Evolutionary conservation across 2,888 invertebrate species (phyloP), one percentile per base, ranked within the genome.

Genomic region (Acleris literana): DNA sequence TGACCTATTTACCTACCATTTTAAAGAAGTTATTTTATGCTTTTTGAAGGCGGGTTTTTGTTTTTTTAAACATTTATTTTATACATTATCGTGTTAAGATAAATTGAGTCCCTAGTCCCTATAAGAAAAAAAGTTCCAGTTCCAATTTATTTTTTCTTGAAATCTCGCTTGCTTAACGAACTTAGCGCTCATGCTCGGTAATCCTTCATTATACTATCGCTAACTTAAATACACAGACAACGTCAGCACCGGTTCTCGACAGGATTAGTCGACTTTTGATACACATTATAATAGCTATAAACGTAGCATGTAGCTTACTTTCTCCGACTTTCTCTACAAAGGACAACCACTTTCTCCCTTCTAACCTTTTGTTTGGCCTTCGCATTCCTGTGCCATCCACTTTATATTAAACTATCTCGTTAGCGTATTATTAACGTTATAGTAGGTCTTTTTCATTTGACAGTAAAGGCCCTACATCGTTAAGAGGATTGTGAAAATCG

Each of bases 321-420:
- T 88, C 88, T 78, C 88, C 75, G 72, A 69, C 74, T 86, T 85
- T 84, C 85, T 76, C 70, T 5, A 65, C 86, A 88, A 39, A 88
- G 88, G 88, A 87, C 87, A 76, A 79, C 83, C 76, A 72, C 88
- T 88, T 88, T 88, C 39, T 39, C 39, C 39, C 39, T 39, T 39
- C 88, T 87, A 82, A 79, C 70, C 54, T 63, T 53, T 63, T 57
- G 67, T 56, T n/a, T 46, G 43, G 57, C 51, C 59, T 51, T 56
- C 46, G 39, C 22, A 22, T 62, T 53, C 57, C 11, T 13, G 39
- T 39, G 13, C 39, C 39, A 4, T 13, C 39, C 39, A 39, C 39
- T 39, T 4, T 39, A 33, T 9, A 9, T 39, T 4, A 39, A 39
- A 39, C 39, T 39, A 4, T 39, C 7, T 62, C n/a, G 55, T 53